Evolutionary conservation across 2,888 invertebrate genomes (phyloP).

Genomic region (Pollenia labialis): DNA sequence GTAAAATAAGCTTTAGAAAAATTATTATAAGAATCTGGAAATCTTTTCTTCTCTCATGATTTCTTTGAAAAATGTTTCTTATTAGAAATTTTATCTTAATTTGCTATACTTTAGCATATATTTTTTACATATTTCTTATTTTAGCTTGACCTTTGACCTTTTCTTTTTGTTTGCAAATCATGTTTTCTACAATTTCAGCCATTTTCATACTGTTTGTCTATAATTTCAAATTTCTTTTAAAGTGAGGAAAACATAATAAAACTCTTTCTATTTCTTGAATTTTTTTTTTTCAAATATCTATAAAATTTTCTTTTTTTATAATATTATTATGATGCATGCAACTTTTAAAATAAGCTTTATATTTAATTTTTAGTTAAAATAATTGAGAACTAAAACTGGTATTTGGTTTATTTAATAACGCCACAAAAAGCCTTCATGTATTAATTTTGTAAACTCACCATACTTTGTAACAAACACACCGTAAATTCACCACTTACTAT

Average conservation of each 20-base stretch:
- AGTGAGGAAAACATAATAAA: no score
- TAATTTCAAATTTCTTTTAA: no score
- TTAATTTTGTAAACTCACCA: slow-evolving; percentile 23
- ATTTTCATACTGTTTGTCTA: no score
- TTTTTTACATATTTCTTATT: no score
- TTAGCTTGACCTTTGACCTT: no score
- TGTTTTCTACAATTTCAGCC: no score
- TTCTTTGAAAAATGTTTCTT: background rate
- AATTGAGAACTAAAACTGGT: background rate
- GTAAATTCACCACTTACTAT: slow-evolving; percentile 19
- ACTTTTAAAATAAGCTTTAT: background rate
- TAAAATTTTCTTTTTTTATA: background rate
- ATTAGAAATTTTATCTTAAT: background rate
- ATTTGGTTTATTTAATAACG: slow-evolving; percentile 8
- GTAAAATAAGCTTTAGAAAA: slow-evolving; percentile 50
- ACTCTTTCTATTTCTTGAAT: background rate
- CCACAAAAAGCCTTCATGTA: background rate
- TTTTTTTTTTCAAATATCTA: background rate
- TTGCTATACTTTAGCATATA: no score
- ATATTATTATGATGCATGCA: background rate
- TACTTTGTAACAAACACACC: slow-evolving; percentile 30
- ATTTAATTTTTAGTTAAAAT: background rate
- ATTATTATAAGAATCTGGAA: slow-evolving; percentile 28
- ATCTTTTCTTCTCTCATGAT: background rate
- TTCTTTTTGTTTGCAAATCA: no score